A percentile compares a stretch with the other conserved stretches of the same genome.
These are phyloP conservation scores for Drosophila ironensis DNA, from an alignment of 1,140 invertebrate genomes.

Conservation along the genomic window DNA sequence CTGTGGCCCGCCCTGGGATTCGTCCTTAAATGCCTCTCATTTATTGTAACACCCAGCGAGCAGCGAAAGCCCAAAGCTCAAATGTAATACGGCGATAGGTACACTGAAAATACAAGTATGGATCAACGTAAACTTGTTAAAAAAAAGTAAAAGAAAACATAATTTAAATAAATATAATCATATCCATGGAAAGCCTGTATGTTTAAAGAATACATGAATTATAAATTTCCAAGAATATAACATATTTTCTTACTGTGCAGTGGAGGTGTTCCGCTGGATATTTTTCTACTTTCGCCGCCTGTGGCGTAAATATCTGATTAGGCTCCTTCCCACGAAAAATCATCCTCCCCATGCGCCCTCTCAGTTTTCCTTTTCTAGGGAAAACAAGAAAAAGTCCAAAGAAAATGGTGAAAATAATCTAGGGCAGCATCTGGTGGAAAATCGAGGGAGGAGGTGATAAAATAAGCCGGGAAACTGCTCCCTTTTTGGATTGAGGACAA, in stretches of 20 bases:
- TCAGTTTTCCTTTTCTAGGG: conserved; percentile 15
- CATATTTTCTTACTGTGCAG: conserved; percentile 1
- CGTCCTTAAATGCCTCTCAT: conserved; percentile 50
- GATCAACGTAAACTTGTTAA: neutral
- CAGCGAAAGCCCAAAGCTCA: conserved; percentile 47
- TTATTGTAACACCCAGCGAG: conserved; percentile 53
- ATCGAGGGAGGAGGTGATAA: neutral
- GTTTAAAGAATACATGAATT: too few relatives aligned
- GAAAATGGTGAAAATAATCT: conserved; percentile 53
- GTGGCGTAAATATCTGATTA: conserved; percentile 61
- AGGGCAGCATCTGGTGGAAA: conserved; percentile 30
- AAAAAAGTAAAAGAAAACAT: neutral
- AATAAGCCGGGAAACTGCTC: conserved; percentile 8
- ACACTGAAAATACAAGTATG: neutral
- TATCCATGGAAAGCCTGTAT: too few relatives aligned
- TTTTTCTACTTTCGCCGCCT: conserved; percentile 45
- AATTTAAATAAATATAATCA: neutral
- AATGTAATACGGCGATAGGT: conserved; percentile 31
- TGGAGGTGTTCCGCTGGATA: conserved; percentile 13
- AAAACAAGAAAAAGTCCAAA: conserved; percentile 32
- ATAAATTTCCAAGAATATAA: too few relatives aligned
- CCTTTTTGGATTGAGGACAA: conserved; percentile 51
- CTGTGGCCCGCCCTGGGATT: conserved; percentile 27
- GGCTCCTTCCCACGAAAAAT: conserved; percentile 27
- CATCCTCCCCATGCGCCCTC: neutral